A percentile compares a stretch with the other conserved stretches of the same genome.
These are phyloP conservation scores for Diphyllodes magnificus DNA, from an alignment of 2,113 vertebrate genomes.

Conservation along the genomic window DNA sequence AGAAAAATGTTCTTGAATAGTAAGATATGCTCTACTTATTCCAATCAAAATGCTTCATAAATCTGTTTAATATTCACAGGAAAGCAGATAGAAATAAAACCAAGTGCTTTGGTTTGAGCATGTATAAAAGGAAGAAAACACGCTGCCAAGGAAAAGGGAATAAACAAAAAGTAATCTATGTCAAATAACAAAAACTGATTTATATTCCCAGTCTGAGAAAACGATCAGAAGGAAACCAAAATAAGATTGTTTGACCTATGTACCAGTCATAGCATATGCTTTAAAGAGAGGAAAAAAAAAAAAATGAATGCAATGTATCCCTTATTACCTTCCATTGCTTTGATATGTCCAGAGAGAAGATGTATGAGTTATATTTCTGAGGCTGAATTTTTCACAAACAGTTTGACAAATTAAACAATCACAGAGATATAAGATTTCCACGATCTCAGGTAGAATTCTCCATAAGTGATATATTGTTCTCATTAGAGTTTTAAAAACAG, in stretches of 20 bases:
- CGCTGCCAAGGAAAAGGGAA: neutral
- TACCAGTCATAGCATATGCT: conserved; percentile 5
- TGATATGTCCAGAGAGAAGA: conserved; percentile 21
- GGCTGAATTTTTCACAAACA: conserved; percentile 23
- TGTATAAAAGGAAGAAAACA: neutral
- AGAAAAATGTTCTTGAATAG: neutral
- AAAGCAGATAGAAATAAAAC: neutral
- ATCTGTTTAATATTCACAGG: conserved; percentile 26
- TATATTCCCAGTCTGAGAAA: conserved; percentile 34
- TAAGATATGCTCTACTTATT: neutral
- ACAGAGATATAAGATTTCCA: conserved; percentile 1
- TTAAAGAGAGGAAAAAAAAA: neutral
- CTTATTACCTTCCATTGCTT: conserved; percentile 30
- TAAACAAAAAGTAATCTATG: conserved; percentile 39
- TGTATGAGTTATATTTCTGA: conserved; percentile 24
- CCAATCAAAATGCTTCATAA: conserved; percentile 10
- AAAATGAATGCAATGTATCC: conserved; percentile 6
- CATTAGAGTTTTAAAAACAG: conserved; percentile 27
- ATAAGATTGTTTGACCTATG: conserved; percentile 57
- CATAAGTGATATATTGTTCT: conserved; percentile 42
- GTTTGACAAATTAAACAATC: conserved; percentile 65
- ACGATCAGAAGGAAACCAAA: conserved; percentile 32
- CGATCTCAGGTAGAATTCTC: conserved; percentile 36
- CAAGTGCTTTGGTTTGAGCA: neutral
- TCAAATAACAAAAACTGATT: conserved; percentile 35